Conservation (phyloP, 1,140 invertebrate species). For the Drosophila sucinea region DNA sequence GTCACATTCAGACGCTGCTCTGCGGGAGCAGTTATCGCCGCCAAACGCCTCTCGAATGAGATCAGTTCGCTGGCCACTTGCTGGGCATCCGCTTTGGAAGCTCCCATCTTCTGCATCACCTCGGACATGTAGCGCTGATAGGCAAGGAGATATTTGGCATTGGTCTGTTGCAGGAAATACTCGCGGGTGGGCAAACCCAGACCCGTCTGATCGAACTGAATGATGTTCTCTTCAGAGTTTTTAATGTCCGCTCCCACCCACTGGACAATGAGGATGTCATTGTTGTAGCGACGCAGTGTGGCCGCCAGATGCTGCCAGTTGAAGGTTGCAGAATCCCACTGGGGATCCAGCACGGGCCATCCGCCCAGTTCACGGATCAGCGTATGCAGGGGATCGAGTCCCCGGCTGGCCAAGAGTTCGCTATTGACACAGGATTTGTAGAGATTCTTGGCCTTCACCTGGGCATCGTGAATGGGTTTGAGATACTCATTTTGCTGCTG, state of each 20-base stretch:
- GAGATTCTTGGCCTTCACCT: conserved; percentile 90
- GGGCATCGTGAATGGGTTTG: conserved; percentile 84
- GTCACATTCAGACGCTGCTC: conserved; percentile 91
- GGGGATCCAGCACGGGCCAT: conserved; percentile 90
- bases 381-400: conserved; percentile 88
- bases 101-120: conserved; percentile 88
- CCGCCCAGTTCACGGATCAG: conserved; percentile 91
- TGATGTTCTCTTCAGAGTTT: conserved; percentile 93
- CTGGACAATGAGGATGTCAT: conserved; percentile 90
- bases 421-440: conserved; percentile 94
- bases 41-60: conserved; percentile 90
- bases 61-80: conserved; percentile 89
- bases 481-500: conserved; percentile 28
- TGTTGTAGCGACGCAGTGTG: conserved; percentile 91
- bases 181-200: conserved; percentile 93
- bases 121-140: conserved; percentile 91
- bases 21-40: conserved; percentile 86
- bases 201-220: conserved; percentile 95
- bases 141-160: conserved; percentile 89
- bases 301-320: conserved; percentile 91
- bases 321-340: conserved; percentile 87
- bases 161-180: conserved; percentile 90
- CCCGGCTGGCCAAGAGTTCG: conserved; percentile 87
- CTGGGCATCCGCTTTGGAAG: conserved; percentile 85
- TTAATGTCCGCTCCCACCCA: conserved; percentile 95